Percentiles rank a stretch among this genome's conserved stretches.
These are phyloP conservation scores for Neotragus pygmaeus DNA, from an alignment of 2,113 vertebrate species.

Conservation along the genomic window DNA sequence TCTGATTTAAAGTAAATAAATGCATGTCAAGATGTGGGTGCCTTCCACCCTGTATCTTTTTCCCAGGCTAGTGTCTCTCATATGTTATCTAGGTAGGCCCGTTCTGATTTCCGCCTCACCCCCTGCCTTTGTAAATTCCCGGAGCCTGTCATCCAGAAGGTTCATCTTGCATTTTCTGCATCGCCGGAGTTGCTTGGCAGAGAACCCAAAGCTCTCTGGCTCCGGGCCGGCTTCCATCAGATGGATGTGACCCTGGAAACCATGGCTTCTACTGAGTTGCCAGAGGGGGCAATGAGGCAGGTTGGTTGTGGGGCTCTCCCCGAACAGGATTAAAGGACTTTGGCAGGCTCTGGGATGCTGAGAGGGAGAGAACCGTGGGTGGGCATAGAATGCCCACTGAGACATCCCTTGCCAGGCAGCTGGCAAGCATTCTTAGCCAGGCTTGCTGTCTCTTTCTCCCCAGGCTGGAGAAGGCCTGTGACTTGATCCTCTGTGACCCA, in stretches of 20 bases:
- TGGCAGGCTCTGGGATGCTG: background rate
- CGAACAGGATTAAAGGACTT: background rate
- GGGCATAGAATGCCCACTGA: rapidly evolving
- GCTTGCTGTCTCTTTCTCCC: background rate
- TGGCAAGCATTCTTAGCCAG: background rate
- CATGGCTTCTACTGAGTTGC: background rate
- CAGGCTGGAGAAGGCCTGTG: background rate
- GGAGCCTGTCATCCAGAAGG: background rate
- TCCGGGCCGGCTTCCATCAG: background rate
- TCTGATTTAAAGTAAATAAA: background rate
- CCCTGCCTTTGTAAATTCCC: background rate
- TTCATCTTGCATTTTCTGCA: background rate
- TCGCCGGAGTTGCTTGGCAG: background rate
- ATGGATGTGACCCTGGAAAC: background rate
- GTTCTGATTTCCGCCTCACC: rapidly evolving
- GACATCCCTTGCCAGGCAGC: background rate
- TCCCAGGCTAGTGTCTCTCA: background rate
- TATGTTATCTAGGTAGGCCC: rapidly evolving
- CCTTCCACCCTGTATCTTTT: rapidly evolving
- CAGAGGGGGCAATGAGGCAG: background rate
- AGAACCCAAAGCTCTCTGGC: background rate
- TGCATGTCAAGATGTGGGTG: too few species aligned
- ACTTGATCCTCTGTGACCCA: background rate
- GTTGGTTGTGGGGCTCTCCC: background rate
- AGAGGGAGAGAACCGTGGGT: background rate